Percentiles rank a stretch among this genome's conserved stretches.
phyloP scores from a whole-genome alignment of 2,888 invertebrate species.

The Lasioglossum vierecki region DNA sequence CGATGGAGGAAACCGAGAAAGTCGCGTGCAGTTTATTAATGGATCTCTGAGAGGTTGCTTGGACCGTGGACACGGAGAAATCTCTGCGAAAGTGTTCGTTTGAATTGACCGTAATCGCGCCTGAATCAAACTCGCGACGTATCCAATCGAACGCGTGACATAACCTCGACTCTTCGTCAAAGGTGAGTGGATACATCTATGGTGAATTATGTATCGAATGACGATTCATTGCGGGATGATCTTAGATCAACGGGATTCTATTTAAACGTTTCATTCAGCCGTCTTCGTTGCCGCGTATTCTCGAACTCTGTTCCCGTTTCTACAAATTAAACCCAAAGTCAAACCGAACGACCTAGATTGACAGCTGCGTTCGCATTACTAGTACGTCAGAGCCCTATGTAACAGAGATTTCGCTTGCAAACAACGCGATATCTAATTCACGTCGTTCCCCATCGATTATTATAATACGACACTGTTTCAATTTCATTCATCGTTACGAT shows the following conservation, averaged over 20 bases:
- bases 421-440: background rate
- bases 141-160: constrained; percentile 34
- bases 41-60: constrained; percentile 59
- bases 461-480: background rate
- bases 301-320: background rate
- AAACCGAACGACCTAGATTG: constrained; percentile 29
- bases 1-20: constrained; percentile 62
- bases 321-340: constrained; percentile 4
- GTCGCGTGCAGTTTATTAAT: constrained; percentile 67
- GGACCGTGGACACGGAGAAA: constrained; percentile 36
- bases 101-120: constrained; percentile 16
- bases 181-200: constrained; percentile 42
- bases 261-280: background rate
- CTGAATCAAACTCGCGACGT: constrained; percentile 1
- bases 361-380: constrained; percentile 36
- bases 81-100: constrained; percentile 36
- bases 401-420: constrained; percentile 14
- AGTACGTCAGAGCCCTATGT: constrained; percentile 13
- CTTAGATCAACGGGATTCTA: background rate
- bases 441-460: background rate
- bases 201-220: constrained; percentile 4
- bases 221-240: background rate
- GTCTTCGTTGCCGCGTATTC: background rate
- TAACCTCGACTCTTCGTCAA: constrained; percentile 57
- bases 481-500: background rate